Evolutionary conservation across 2,113 vertebrate species (phyloP).

Genomic region (Felis chaus): DNA sequence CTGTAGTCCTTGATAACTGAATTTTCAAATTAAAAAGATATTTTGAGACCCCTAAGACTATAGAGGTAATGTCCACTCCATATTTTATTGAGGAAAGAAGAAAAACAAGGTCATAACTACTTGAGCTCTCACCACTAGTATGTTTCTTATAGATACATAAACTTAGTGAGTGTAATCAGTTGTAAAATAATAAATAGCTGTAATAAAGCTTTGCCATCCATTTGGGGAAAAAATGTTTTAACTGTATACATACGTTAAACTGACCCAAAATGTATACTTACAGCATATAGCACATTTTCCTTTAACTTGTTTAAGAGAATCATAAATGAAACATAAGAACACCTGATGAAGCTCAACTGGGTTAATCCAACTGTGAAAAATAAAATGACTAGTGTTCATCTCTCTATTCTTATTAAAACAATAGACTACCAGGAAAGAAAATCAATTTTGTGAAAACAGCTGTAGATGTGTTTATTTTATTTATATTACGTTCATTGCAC

Average conservation of each 20-base stretch:
- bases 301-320: background rate
- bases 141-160: background rate
- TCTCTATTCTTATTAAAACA: background rate
- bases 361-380: background rate
- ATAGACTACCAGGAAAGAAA: background rate
- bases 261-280: background rate
- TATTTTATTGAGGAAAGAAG: background rate
- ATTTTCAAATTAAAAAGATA: background rate
- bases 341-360: background rate
- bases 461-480: background rate
- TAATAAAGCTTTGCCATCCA: background rate
- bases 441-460: background rate
- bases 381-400: background rate
- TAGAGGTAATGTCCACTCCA: background rate
- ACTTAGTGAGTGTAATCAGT: background rate
- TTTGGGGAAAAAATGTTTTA: background rate
- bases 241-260: background rate
- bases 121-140: background rate
- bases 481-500: background rate
- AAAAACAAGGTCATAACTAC: background rate
- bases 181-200: background rate
- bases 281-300: background rate
- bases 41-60: background rate
- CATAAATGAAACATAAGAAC: background rate
- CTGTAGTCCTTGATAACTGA: background rate